These are phyloP conservation scores for Oreamnos americanus DNA, from an alignment of 2,113 vertebrate genomes.

Conservation along the genomic window DNA sequence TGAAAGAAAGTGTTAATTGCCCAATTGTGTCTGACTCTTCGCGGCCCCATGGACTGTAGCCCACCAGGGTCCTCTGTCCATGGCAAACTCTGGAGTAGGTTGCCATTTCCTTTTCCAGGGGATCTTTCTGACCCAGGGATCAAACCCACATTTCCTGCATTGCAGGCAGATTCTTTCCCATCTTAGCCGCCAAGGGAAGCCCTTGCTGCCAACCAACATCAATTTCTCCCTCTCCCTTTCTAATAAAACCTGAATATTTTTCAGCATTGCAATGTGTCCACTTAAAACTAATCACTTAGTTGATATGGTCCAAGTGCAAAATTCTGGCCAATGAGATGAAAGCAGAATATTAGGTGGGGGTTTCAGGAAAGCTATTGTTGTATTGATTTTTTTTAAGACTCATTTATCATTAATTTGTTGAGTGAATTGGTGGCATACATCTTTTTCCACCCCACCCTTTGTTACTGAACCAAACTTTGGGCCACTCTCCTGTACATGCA, in stretches of 20 bases:
- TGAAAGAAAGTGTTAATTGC: neutral
- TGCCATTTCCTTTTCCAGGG: neutral
- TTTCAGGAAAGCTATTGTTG: neutral
- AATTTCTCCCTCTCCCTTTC: neutral
- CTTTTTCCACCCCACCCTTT: neutral
- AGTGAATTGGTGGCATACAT: neutral
- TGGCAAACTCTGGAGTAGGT: neutral
- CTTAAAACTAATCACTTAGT: neutral
- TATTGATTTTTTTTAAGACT: neutral
- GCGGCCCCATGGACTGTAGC: accelerated
- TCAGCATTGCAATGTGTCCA: neutral
- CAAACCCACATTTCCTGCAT: neutral
- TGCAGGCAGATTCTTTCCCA: neutral
- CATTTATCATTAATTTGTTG: neutral
- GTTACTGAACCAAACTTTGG: neutral
- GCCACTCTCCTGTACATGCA: neutral
- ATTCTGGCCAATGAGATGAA: neutral
- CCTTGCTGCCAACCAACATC: neutral
- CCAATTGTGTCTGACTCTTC: neutral
- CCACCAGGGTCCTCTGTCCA: neutral
- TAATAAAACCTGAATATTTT: neutral
- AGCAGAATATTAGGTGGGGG: neutral
- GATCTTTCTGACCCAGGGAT: neutral
- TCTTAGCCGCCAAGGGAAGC: neutral
- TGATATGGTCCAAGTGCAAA: neutral